Conservation (phyloP, 2,888 invertebrate species). For the Anticlea derivata region DNA sequence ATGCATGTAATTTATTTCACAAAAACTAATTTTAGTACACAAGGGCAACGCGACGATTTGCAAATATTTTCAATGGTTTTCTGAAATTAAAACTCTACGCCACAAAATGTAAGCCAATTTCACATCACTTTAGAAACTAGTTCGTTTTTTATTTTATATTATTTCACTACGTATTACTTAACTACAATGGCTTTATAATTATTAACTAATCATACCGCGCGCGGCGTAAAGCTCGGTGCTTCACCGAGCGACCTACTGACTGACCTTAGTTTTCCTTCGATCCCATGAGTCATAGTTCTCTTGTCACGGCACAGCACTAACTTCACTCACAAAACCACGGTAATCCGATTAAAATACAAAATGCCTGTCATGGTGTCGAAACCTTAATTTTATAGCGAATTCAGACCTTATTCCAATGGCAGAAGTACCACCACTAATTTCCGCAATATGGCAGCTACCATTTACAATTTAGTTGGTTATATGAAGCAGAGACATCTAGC, state of each 20-base stretch:
- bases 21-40: conserved; percentile 58
- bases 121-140: conserved; percentile 60
- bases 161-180: conserved; percentile 46
- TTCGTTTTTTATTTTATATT: conserved; percentile 37
- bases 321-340: conserved; percentile 38
- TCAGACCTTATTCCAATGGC: conserved; percentile 19
- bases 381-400: conserved; percentile 15
- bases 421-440: conserved; percentile 13
- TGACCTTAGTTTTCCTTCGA: conserved; percentile 52
- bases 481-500: conserved; percentile 25
- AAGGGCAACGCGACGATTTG: conserved; percentile 50
- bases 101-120: conserved; percentile 41
- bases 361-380: conserved; percentile 8
- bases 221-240: conserved; percentile 41
- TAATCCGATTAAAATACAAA: conserved; percentile 18
- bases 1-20: conserved; percentile 60
- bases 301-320: conserved; percentile 47
- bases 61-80: conserved; percentile 31
- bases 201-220: conserved; percentile 44
- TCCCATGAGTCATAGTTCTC: conserved; percentile 54
- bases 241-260: conserved; percentile 56
- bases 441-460: conserved; percentile 14
- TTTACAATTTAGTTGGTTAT: conserved; percentile 12
- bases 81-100: conserved; percentile 29
- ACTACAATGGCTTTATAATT: conserved; percentile 46